Evolutionary conservation across 2,113 vertebrate species (phyloP).

Genomic region (Amblyornis subalaris): DNA sequence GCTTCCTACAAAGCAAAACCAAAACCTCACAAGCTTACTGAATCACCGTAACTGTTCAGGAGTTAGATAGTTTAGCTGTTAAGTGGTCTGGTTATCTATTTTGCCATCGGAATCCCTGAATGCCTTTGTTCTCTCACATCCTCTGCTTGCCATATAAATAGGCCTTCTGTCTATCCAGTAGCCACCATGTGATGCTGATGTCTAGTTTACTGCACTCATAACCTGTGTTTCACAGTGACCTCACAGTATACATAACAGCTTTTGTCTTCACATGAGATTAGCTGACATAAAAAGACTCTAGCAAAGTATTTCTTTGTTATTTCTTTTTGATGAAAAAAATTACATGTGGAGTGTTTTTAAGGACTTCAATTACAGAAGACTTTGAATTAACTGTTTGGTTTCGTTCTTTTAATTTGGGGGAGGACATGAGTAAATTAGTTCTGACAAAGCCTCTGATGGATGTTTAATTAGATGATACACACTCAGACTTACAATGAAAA

Average conservation of each 20-base stretch:
- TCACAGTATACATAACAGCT: background rate
- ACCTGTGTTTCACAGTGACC: background rate
- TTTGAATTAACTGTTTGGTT: background rate
- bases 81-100: conserved; percentile 34
- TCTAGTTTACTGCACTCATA: background rate
- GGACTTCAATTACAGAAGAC: background rate
- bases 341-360: background rate
- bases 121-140: background rate
- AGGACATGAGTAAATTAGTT: background rate
- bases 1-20: conserved; percentile 4
- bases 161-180: conserved; percentile 13
- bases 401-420: background rate
- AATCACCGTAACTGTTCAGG: conserved; percentile 19
- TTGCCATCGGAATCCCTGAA: background rate
- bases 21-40: conserved; percentile 13
- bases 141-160: conserved; percentile 17
- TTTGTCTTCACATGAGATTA: background rate
- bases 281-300: background rate
- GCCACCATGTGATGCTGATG: conserved; percentile 13
- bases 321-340: background rate
- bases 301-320: background rate
- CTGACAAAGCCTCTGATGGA: background rate
- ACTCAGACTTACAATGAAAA: background rate
- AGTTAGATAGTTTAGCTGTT: conserved; percentile 18
- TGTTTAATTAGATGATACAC: background rate